Evolutionary conservation across 1,140 invertebrate species (phyloP), one percentile per base, ranked within the genome.

Genomic region (Philaenus spumarius): DNA sequence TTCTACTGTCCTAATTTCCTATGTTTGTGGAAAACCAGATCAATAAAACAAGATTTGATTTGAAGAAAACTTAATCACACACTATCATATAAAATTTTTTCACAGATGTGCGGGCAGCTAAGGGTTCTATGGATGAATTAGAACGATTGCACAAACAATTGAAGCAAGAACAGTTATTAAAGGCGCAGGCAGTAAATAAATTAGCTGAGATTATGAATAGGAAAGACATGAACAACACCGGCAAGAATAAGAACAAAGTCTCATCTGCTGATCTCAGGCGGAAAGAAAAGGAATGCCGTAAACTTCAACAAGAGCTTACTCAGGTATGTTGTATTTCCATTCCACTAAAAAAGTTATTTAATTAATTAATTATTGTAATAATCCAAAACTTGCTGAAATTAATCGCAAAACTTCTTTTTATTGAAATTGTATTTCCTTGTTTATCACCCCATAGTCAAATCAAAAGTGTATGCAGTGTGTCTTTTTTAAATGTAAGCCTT

Each of bases 191-290:
- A 46, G 93, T 98, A 26, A 96, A 97, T 73, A 98, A 98, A 72
- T 77, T 98, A 43, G 91, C 94, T 4, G 95, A 98, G 75, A 91
- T 98, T 20, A 93, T 98, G 89, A 95, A 95, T 69, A 80, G 89
- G 40, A 94, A 93, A 73, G 91, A 93, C 68, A 75, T 87, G 59
- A 81, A 80, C 48, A 76, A 75, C 2, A 81, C 84, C 65, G 80
- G 79, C 26, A 81, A 81, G 68, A 77, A 77, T 17, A 92, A 91
- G 74, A 83, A 75, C 67, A 87, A 86, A 77, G 76, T 83, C 62
- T 85, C 86, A 1, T 83, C 85, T 0, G 83, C 82, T 4, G 89
- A 93, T 71, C 68, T 93, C 24, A 79, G 87, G 55, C 89, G 92
- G 67, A 96, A 95, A 68, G 96, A 98, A 68, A 96, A 96, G 72